Percentiles rank a stretch among this genome's conserved stretches.
phyloP scores from a whole-genome alignment of 2,888 invertebrate genomes.

The Andrena trimmerana region DNA sequence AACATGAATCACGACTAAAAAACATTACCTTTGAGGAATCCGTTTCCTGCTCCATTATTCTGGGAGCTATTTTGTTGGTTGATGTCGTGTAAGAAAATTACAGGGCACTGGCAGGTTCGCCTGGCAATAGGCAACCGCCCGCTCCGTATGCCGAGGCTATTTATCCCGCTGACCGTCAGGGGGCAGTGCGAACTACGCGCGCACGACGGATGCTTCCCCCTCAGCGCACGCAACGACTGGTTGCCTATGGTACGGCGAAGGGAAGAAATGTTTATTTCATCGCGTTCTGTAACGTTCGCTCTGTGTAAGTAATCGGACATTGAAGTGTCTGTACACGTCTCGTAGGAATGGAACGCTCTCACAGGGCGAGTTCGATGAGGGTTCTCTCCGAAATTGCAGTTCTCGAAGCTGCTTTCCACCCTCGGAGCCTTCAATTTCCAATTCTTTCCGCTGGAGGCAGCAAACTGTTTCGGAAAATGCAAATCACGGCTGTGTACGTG shows the following conservation, averaged over 20 bases:
- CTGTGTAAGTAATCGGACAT: conserved; percentile 20
- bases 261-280: background rate
- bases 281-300: background rate
- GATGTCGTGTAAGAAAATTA: too few species aligned
- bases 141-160: too few species aligned
- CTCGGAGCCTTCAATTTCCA: background rate
- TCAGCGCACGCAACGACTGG: too few species aligned
- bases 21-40: too few species aligned
- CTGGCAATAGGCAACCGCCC: too few species aligned
- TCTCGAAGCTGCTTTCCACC: background rate
- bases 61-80: too few species aligned
- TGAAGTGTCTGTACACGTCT: conserved; percentile 8
- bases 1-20: too few species aligned
- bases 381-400: background rate
- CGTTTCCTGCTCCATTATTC: too few species aligned
- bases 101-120: too few species aligned
- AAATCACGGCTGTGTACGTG: conserved; percentile 39
- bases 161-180: too few species aligned
- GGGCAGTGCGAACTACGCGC: too few species aligned
- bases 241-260: background rate
- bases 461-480: conserved; percentile 39
- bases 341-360: conserved; percentile 5
- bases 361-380: background rate
- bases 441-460: conserved; percentile 9
- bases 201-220: too few species aligned